Conservation (phyloP, 1,140 invertebrate species). For the Ruditapes philippinarum region DNA sequence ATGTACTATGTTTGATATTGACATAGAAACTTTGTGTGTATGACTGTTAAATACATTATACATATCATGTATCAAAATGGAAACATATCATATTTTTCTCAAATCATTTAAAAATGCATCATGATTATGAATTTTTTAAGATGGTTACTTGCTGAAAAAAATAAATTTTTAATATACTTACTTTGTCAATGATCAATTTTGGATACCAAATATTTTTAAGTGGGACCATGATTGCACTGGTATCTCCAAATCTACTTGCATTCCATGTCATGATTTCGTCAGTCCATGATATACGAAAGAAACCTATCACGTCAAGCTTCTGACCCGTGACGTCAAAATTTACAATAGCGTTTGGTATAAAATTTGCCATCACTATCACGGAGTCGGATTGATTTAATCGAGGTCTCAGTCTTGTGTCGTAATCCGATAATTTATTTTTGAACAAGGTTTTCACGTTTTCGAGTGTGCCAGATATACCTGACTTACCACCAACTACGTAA, state of each 20-base stretch:
- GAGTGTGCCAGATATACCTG: neutral
- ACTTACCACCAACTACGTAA: neutral
- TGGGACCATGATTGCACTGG: neutral
- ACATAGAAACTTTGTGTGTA: too few species aligned
- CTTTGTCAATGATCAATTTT: neutral
- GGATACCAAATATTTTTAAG: neutral
- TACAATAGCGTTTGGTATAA: neutral
- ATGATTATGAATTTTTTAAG: too few species aligned
- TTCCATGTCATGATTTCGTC: neutral
- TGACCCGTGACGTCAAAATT: constrained; percentile 8
- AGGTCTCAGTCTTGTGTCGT: neutral
- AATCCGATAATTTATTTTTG: neutral
- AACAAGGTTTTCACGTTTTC: neutral
- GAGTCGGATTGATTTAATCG: neutral
- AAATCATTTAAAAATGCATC: too few species aligned
- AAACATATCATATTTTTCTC: too few species aligned
- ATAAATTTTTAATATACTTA: too few species aligned
- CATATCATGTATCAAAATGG: too few species aligned
- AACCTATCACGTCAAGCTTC: neutral
- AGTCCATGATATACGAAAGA: neutral
- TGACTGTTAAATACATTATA: too few species aligned
- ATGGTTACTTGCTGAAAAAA: too few species aligned
- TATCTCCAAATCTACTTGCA: neutral
- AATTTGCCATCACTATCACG: neutral
- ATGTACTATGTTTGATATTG: too few species aligned